A percentile compares a stretch with the other conserved stretches of the same genome.
phyloP scores from a whole-genome alignment of 2,113 vertebrate species.

The Amphilophus citrinellus region DNA sequence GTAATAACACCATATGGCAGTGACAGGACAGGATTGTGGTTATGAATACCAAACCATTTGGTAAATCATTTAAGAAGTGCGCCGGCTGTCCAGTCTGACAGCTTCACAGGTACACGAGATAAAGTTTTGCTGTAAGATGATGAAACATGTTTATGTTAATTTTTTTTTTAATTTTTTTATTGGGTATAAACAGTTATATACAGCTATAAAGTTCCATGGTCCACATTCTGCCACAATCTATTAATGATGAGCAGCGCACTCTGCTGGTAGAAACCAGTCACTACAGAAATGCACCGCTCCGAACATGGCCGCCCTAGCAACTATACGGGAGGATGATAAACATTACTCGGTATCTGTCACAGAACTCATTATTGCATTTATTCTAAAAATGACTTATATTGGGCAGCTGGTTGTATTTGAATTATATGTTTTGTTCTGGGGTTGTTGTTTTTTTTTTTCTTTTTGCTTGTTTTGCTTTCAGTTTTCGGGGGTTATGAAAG shows the following conservation, averaged over 20 bases:
- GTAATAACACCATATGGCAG: background rate
- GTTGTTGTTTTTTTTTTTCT: too few species aligned
- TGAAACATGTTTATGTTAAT: background rate
- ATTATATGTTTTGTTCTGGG: background rate
- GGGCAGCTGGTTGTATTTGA: background rate
- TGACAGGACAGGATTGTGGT: background rate
- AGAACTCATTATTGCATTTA: background rate
- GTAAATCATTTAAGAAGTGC: background rate
- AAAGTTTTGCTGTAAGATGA: background rate
- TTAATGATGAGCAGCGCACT: background rate
- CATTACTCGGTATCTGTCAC: constrained; percentile 32
- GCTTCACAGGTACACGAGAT: background rate
- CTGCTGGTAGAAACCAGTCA: constrained; percentile 21
- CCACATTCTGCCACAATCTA: background rate
- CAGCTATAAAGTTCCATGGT: background rate
- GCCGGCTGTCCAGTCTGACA: background rate
- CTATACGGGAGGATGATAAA: constrained; percentile 14
- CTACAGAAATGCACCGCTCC: background rate
- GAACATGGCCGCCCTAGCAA: constrained; percentile 78
- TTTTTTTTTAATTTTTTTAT: background rate
- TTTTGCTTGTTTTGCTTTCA: background rate
- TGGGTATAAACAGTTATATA: background rate
- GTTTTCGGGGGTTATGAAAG: background rate
- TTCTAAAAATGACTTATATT: accelerated
- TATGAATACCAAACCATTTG: background rate